Evolutionary conservation across 2,888 invertebrate genomes (phyloP), one percentile per base, ranked within the genome.

Genomic region (Trypoxylon attenuatum): DNA sequence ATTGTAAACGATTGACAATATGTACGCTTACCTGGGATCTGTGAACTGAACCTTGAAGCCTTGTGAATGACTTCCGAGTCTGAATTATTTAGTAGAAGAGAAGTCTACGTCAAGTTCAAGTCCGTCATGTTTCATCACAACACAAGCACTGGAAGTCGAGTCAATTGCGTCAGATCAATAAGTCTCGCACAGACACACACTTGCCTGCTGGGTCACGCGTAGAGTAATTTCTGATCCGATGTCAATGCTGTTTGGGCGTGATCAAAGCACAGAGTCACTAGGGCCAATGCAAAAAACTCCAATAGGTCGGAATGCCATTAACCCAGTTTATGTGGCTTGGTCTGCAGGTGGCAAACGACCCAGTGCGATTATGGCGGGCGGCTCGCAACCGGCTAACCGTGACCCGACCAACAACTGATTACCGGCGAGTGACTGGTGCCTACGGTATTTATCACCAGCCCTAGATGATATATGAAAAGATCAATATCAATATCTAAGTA

Each of bases 391-490:
- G 82, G 84, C 84, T 83, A 82, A 84, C 82, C 82, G 82, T 82
- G 79, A 79, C 82, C 83, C 78, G 82, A 84, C 80, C 85, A 82
- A 82, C 85, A 84, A 84, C 85, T 84, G 85, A 83, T 84, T 83
- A 82, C 83, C 83, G 83, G 82, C 85, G 82, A 84, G 85, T 82
- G 84, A 85, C 87, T 86, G 86, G 87, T 85, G 86, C 84, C 87
- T 81, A 87, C 85, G 87, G 87, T 87, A 87, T 87, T 87, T 87
- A 87, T 87, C 86, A 87, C 87, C 87, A 86, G 87, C 84, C 85
- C 84, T 85, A 84, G 81, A 84, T 77, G 84, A 85, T 84, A 82
- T 81, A 82, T 73, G 71, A 78, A 80, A 79, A 80, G 71, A 76
- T 81, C 74, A 61, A 77, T 76, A 76, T 81, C 74, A 61, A 77